Conservation (phyloP, 1,140 invertebrate genomes). For the Trypoxylus dichotomus region DNA sequence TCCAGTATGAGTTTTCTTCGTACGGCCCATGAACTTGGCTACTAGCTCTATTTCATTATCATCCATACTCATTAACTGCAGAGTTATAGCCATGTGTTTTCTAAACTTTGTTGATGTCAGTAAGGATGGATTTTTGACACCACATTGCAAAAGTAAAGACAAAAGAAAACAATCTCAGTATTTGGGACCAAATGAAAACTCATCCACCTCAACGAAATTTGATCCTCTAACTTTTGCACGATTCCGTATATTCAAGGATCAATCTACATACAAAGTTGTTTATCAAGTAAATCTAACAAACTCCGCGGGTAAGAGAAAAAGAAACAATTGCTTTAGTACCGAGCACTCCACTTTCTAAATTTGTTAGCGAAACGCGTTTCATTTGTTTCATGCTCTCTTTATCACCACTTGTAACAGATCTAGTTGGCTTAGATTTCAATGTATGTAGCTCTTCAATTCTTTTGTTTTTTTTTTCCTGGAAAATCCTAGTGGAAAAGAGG, state of each 20-base stretch:
- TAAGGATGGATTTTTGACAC: constrained; percentile 16
- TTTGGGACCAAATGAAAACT: no score
- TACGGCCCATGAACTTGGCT: constrained; percentile 37
- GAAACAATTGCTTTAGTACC: background rate
- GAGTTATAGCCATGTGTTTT: constrained; percentile 33
- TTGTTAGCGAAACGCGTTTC: constrained; percentile 15
- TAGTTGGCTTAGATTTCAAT: constrained; percentile 12
- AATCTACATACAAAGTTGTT: background rate
- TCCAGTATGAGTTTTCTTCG: constrained; percentile 32
- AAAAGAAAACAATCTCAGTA: no score
- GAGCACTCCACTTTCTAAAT: constrained; percentile 9
- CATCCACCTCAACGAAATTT: no score
- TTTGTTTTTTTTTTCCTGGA: background rate
- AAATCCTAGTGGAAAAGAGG: background rate
- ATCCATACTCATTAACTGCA: constrained; percentile 31
- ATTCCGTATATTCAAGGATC: no score
- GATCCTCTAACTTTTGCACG: no score
- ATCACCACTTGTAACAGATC: constrained; percentile 9
- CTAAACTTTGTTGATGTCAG: constrained; percentile 33
- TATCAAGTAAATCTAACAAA: background rate
- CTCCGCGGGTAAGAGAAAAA: background rate
- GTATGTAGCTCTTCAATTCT: background rate
- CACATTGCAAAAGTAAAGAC: no score
- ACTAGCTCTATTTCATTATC: constrained; percentile 38
- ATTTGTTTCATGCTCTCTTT: constrained; percentile 24